Percentiles rank a stretch among this genome's conserved stretches.
These are phyloP conservation scores for Diorhabda elongata DNA, from an alignment of 1,140 invertebrate species.

Conservation along the genomic window DNA sequence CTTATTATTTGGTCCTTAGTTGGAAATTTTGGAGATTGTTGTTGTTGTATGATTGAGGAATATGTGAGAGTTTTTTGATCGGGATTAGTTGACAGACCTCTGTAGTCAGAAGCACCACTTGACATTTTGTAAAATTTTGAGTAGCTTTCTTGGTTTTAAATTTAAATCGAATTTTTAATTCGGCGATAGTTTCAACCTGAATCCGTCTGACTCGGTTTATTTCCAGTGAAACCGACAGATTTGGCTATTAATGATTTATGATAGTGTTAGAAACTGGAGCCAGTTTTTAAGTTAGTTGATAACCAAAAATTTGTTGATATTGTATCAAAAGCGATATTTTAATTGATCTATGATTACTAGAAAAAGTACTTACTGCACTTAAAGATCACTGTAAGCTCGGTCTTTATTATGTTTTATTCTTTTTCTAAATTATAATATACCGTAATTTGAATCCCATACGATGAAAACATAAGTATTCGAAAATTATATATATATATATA, in stretches of 20 bases:
- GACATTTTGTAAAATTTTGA: neutral
- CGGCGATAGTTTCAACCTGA: neutral
- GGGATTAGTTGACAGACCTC: too few relatives aligned
- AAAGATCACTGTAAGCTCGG: too few relatives aligned
- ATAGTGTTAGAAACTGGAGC: neutral
- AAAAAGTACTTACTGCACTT: too few relatives aligned
- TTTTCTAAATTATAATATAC: too few relatives aligned
- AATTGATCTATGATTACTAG: too few relatives aligned
- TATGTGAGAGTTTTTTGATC: too few relatives aligned
- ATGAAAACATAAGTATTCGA: too few relatives aligned
- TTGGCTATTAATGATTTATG: neutral
- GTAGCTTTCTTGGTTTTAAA: neutral
- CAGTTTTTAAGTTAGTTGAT: neutral
- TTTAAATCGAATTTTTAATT: neutral
- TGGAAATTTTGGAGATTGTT: neutral
- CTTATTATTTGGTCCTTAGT: neutral
- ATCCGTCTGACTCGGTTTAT: neutral
- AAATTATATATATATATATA: too few relatives aligned
- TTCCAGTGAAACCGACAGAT: neutral
- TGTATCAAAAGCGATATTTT: neutral
- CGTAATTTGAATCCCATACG: too few relatives aligned
- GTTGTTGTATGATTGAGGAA: neutral
- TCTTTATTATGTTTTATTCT: too few relatives aligned
- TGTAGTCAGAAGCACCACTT: too few relatives aligned
- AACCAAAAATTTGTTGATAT: neutral